These are phyloP conservation scores for Nothocercus nigrocapillus DNA, from an alignment of 2,113 vertebrate species.

Conservation along the genomic window DNA sequence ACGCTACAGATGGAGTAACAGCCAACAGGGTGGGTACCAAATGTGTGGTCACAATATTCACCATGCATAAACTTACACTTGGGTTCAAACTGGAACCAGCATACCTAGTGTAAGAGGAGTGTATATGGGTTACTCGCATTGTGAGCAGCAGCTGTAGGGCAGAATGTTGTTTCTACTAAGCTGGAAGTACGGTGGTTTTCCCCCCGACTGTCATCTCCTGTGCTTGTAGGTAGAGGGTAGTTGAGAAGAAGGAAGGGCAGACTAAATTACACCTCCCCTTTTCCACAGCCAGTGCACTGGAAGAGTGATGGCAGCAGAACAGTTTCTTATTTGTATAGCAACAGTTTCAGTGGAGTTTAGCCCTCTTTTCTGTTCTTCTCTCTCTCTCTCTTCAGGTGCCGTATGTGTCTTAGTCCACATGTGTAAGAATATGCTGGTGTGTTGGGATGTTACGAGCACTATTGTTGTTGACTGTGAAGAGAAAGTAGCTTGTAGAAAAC, in stretches of 20 bases:
- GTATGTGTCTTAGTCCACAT: not conserved
- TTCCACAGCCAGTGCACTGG: not conserved
- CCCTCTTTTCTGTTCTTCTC: not conserved
- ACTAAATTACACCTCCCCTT: not conserved
- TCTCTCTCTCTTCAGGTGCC: not conserved
- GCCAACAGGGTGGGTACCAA: not conserved
- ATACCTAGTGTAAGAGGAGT: fast-evolving
- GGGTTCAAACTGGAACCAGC: not conserved
- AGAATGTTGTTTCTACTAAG: not conserved
- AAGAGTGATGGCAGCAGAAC: not conserved
- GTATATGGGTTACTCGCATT: fast-evolving
- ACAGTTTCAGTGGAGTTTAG: not conserved
- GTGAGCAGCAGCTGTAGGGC: not conserved
- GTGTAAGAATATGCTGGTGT: not conserved
- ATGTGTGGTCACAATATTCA: not conserved
- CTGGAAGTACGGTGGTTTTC: not conserved
- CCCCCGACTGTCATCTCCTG: not conserved
- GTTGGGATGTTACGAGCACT: not conserved
- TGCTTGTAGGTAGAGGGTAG: not conserved
- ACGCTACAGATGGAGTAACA: not conserved
- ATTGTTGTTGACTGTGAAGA: not conserved
- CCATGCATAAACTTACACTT: not conserved
- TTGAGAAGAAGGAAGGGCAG: not conserved
- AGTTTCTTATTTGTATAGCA: not conserved
- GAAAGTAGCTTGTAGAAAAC: not conserved